Percentiles rank a stretch among this genome's conserved stretches.
Conservation (phyloP, 1,140 invertebrate genomes). For the Ericerus pela region DNA sequence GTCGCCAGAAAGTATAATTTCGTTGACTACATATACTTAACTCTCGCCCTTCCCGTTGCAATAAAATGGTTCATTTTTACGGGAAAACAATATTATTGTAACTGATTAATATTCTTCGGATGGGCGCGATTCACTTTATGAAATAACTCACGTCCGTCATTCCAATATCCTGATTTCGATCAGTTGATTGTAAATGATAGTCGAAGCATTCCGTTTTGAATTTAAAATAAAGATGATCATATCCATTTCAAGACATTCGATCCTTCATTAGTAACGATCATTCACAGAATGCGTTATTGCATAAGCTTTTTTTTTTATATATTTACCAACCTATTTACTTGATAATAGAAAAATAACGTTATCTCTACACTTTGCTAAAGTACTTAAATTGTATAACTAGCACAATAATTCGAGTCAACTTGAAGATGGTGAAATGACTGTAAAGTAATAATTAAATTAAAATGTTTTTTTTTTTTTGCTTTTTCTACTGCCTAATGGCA, state of each 20-base stretch:
- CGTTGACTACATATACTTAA: not conserved
- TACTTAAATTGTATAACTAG: too few relatives aligned
- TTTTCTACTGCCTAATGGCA: too few relatives aligned
- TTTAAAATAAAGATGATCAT: conserved; percentile 8
- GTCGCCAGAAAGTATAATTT: too few relatives aligned
- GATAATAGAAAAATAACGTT: too few relatives aligned
- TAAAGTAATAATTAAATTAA: too few relatives aligned
- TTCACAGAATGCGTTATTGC: too few relatives aligned
- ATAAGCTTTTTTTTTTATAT: too few relatives aligned
- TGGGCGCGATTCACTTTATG: not conserved
- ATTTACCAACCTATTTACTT: too few relatives aligned
- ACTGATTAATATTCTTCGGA: not conserved
- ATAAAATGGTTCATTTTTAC: not conserved
- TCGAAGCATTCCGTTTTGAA: conserved; percentile 6
- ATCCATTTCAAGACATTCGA: conserved; percentile 9
- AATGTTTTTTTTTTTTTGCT: too few relatives aligned
- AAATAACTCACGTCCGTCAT: conserved; percentile 7
- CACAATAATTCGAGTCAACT: too few relatives aligned
- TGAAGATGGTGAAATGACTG: too few relatives aligned
- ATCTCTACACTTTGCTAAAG: too few relatives aligned
- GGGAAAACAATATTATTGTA: not conserved
- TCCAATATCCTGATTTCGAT: conserved; percentile 4
- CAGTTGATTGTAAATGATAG: not conserved
- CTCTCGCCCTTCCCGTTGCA: not conserved
- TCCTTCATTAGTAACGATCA: not conserved